Base-by-base conservation (phyloP, 2,113 vertebrate species). In the Myotis davidii region DNA sequence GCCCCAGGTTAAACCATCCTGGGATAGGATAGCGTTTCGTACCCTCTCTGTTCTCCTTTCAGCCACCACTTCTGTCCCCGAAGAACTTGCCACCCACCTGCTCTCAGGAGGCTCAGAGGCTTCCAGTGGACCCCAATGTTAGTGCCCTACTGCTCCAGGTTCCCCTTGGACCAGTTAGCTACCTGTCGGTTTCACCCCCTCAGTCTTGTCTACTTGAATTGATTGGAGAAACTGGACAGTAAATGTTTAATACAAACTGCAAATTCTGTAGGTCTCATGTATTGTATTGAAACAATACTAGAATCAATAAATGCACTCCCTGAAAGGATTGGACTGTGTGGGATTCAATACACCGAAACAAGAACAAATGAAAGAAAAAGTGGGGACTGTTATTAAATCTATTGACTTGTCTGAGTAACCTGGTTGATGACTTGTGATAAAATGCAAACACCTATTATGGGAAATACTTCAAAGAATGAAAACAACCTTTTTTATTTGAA, bases 401-500 rank as follows among this genome's bases (percentile, higher is more conserved):
- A 32, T 54, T 78, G 64, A 88, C 25, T 85, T 39, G 21, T 72
- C n/a, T 72, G 42, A 90, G 65, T 93, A 64, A 93, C 59, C 78
- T 54, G n/a, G 27, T 64, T 88, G 92, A 52, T 93, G 37, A 82
- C 11, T 45, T 88, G 27, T 13, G 65, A 39, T 88, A 25, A 93
- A 78, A 81, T 13, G 34, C 14, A 83, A 72, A 61, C 20, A 61
- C 73, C 79, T 79, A 39, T 48, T 88, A 20, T 89, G 69, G 74
- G 64, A 95, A 91, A 86, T 69, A 91, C 59, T 88, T 97, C 64
- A 86, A 86, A 96, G 84, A 74, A 77, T 77, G 78, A 87, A 85
- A 92, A 11, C 48, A 93, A 37, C 18, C 18, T 72, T 82, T 93
- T 93, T 91, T 67, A 77, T 91, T 94, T 91, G 52, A 67, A 86